Base-by-base conservation (phyloP, 2,888 invertebrate species). In the Neoascia interrupta region DNA sequence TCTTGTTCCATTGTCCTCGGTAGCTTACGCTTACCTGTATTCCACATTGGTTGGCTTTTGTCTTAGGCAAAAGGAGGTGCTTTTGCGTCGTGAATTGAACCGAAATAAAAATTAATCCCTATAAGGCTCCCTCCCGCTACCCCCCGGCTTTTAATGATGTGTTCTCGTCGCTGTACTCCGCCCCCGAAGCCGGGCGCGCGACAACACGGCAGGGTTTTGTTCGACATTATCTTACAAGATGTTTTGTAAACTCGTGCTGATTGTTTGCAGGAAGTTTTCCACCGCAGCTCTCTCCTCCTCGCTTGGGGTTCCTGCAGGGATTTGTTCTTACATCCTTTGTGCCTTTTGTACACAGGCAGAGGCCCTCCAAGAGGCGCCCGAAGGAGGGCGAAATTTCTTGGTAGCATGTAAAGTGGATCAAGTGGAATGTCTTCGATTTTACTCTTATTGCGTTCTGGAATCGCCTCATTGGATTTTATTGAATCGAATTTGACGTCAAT, bases 371-470 rank as follows among this genome's bases (percentile, higher is more conserved):
- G 8, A n/a, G 31, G 8, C n/a, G 31, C 4, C 31, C 8, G 31
- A n/a, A 31, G 8, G 3, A 31, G 47, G 28, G 28, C 36, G 23
- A 21, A 37, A 21, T 53, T 5, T n/a, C 26, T 15, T 18, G 47
- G 8, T 8, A 36, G 28, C 34, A 36, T 10, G 15, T 34, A 2
- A 18, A 70, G 23, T 63, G 51, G 70, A 70, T 70, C 47, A 72
- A 72, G 72, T 72, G 72, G 63, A 63, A 63, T 63, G 53, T 72
- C 63, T 72, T 72, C 39, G 54, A 72, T 63, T 72, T 63, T 47
- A 47, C 63, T 72, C 72, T 53, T 39, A 72, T 56, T 72, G 63
- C 21, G 61, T 54, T 54, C 53, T 28, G n/a, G 53, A 61, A 63
- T 72, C 49, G 61, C 45, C 45, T 61, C 69, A 60, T 69, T 58